Base-by-base conservation (phyloP, 2,888 invertebrate genomes). In the Hemaris fuciformis region DNA sequence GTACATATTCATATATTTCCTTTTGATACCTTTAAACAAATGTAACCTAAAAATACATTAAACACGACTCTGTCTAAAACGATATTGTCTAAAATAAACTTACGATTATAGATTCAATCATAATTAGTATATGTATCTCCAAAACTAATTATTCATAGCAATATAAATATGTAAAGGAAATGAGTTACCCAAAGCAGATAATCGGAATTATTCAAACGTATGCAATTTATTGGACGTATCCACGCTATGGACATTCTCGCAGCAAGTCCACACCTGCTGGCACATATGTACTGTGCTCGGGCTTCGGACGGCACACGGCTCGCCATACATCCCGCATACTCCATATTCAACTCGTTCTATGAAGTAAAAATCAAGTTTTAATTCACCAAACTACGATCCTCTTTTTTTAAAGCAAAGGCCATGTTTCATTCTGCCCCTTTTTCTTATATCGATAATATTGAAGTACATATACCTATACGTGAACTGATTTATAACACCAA, bases 201-300 rank as follows among this genome's bases (percentile, higher is more conserved):
- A 1, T 20, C 7, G 20, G 3, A 43, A 53, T 31, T 27, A 53
- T 27, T 42, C 23, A 25, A 23, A 13, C 8, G 8, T 27, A 2
- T 27, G 7, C 67, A 63, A 64, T 73, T 74, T 85, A 87, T 84
- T 80, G 62, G n/a, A 38, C 75, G 46, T 66, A 74, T 66, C 60
- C 67, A 60, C 53, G 8, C 53, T 53, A 53, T 53, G 31, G 65
- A 67, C 79, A 71, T 60, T 65, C 59, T 65, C 66, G 68, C 65
- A 69, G 72, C 70, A 65, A 61, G 60, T 61, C 80, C 81, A 84
- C 91, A 91, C 91, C 91, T 91, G 91, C 89, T 88, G 82, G 69
- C 73, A 75, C 88, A 91, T 91, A 89, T n/a, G n/a, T n/a, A 91
- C 89, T n/a, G n/a, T n/a, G n/a, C 22, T 23, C 23, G 45, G 78